A percentile compares a stretch with the other conserved stretches of the same genome.
These are phyloP conservation scores for Eremobia ochroleuca DNA, from an alignment of 2,888 invertebrate genomes.

Conservation along the genomic window DNA sequence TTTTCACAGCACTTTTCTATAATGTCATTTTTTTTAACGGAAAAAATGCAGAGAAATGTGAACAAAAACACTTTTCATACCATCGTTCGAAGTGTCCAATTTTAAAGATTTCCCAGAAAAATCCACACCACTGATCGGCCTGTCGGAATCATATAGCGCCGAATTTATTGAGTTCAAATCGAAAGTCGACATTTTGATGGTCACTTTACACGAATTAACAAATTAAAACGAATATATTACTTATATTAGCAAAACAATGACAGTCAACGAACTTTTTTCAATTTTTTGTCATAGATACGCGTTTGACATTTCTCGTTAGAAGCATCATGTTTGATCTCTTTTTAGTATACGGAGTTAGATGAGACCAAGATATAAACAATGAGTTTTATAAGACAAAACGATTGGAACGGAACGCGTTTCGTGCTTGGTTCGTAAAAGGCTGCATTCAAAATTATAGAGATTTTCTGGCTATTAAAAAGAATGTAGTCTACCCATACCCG, in stretches of 20 bases:
- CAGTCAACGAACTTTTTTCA: constrained; percentile 81
- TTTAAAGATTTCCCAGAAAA: constrained; percentile 95
- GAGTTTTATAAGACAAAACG: not conserved
- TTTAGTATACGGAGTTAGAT: constrained; percentile 12
- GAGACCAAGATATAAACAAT: constrained; percentile 31
- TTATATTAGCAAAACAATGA: constrained; percentile 67
- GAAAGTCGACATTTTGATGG: constrained; percentile 85
- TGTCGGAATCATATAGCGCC: constrained; percentile 86
- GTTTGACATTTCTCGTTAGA: not conserved
- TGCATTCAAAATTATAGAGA: constrained; percentile 18
- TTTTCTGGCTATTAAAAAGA: too few species aligned
- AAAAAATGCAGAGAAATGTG: not conserved
- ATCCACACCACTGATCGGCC: constrained; percentile 92
- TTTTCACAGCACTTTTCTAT: not conserved
- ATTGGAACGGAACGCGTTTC: constrained; percentile 17
- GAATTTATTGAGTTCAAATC: constrained; percentile 90
- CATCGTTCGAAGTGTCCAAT: constrained; percentile 95
- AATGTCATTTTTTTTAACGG: not conserved
- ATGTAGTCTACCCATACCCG: too few species aligned
- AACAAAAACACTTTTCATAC: constrained; percentile 87
- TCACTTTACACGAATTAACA: constrained; percentile 58
- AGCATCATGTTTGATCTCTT: constrained; percentile 39
- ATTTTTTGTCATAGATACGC: constrained; percentile 67
- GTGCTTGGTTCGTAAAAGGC: not conserved
- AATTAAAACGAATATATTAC: constrained; percentile 69